phyloP scores from a whole-genome alignment of 2,797 vertebrate species.

The Crenichthys baileyi region DNA sequence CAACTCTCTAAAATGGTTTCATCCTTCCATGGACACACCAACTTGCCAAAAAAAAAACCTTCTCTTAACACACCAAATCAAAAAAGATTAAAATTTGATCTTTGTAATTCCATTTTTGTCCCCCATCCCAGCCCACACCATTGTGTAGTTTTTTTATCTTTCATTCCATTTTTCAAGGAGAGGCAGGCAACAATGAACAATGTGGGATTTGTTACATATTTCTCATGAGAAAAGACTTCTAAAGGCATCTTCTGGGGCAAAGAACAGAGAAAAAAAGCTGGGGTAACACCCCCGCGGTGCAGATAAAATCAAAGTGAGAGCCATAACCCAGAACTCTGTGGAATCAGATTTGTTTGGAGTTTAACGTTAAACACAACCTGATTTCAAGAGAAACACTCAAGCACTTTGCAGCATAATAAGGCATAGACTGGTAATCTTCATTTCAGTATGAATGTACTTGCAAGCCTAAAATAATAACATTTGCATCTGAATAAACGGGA shows the following conservation, averaged over 20 bases:
- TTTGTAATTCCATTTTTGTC: slow-evolving; percentile 68
- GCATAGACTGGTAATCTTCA: neutral
- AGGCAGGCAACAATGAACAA: slow-evolving; percentile 76
- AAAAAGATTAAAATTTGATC: slow-evolving; percentile 74
- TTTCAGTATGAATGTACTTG: neutral
- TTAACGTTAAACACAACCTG: slow-evolving; percentile 31
- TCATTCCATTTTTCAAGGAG: slow-evolving; percentile 53
- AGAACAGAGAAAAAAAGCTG: slow-evolving; percentile 56
- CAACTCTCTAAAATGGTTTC: slow-evolving; percentile 57
- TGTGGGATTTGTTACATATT: slow-evolving; percentile 74
- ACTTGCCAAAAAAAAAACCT: slow-evolving; percentile 31
- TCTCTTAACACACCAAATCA: slow-evolving; percentile 70
- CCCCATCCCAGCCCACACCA: slow-evolving; percentile 58
- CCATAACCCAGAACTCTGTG: slow-evolving; percentile 34
- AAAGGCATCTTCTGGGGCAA: slow-evolving; percentile 69
- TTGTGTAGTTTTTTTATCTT: slow-evolving; percentile 34
- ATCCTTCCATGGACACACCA: slow-evolving; percentile 31
- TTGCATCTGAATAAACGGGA: neutral
- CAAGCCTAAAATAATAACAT: neutral
- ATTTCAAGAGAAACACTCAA: slow-evolving; percentile 9
- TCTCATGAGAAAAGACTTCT: slow-evolving; percentile 75
- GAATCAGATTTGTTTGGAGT: slow-evolving; percentile 44
- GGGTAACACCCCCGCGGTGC: slow-evolving; percentile 61
- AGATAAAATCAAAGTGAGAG: slow-evolving; percentile 63
- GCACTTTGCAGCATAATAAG: neutral